A percentile compares a stretch with the other conserved stretches of the same genome.
phyloP scores from a whole-genome alignment of 2,888 invertebrate genomes.

The Parasteatoda lunata region DNA sequence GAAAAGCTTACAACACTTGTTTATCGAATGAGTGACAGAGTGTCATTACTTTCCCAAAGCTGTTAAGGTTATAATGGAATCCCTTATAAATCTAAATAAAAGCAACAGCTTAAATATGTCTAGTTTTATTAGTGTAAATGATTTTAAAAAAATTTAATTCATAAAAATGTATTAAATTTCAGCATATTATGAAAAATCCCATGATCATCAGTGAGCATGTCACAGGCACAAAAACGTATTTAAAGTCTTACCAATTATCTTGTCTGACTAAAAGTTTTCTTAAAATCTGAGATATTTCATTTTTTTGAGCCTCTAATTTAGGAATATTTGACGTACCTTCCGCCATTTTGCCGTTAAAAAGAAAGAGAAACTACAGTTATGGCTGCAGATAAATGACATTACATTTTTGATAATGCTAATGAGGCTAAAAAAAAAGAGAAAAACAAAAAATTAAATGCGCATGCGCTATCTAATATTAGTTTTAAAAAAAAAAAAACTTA shows the following conservation, averaged over 20 bases:
- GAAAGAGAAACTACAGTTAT: constrained; percentile 46
- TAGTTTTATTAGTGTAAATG: too few relatives aligned
- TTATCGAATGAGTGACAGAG: too few relatives aligned
- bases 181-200: background rate
- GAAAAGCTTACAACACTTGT: too few relatives aligned
- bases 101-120: too few relatives aligned
- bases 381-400: constrained; percentile 34
- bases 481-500: too few relatives aligned
- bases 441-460: too few relatives aligned
- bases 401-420: background rate
- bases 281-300: constrained; percentile 72
- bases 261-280: constrained; percentile 73
- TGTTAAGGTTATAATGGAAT: too few relatives aligned
- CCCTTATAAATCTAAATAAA: too few relatives aligned
- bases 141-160: too few relatives aligned
- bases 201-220: background rate
- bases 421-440: background rate
- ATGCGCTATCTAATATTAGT: too few relatives aligned
- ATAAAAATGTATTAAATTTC: background rate
- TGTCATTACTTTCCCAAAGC: too few relatives aligned
- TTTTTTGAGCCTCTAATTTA: constrained; percentile 73
- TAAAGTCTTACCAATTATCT: constrained; percentile 73
- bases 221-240: background rate
- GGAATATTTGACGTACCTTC: constrained; percentile 72
- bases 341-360: constrained; percentile 71